A percentile compares a stretch with the other conserved stretches of the same genome.
phyloP scores from a whole-genome alignment of 2,888 invertebrate genomes.

The Clunio marinus region DNA sequence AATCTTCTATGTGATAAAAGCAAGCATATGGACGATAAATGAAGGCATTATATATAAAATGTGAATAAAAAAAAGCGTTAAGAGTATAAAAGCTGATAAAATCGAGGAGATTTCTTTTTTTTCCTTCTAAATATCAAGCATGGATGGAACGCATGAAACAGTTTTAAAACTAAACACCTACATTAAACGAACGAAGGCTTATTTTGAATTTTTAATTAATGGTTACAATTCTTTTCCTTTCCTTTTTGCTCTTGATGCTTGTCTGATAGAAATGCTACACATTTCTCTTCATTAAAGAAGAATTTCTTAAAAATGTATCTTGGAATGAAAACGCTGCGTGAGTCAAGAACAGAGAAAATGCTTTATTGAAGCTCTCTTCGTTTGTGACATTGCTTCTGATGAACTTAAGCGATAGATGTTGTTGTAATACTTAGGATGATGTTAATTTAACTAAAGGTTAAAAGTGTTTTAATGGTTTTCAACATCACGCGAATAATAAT shows the following conservation, averaged over 20 bases:
- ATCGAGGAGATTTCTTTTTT: conserved; percentile 6
- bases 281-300: conserved; percentile 20
- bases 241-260: background rate
- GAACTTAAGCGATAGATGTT: background rate
- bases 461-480: too few species aligned
- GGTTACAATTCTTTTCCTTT: background rate
- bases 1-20: too few species aligned
- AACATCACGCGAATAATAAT: too few species aligned
- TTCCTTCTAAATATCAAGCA: background rate
- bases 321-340: background rate
- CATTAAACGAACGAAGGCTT: conserved; percentile 1
- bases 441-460: too few species aligned
- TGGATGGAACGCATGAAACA: background rate
- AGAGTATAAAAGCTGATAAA: background rate
- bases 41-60: too few species aligned
- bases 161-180: conserved; percentile 11
- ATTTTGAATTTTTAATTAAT: conserved; percentile 18
- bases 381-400: background rate
- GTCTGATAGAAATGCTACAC: background rate
- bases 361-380: background rate
- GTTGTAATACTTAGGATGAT: too few species aligned
- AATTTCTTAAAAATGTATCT: conserved; percentile 7
- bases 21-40: too few species aligned
- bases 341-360: background rate
- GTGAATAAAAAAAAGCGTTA: background rate